Conservation (phyloP, 2,888 invertebrate genomes). For the Nudaria mundana region DNA sequence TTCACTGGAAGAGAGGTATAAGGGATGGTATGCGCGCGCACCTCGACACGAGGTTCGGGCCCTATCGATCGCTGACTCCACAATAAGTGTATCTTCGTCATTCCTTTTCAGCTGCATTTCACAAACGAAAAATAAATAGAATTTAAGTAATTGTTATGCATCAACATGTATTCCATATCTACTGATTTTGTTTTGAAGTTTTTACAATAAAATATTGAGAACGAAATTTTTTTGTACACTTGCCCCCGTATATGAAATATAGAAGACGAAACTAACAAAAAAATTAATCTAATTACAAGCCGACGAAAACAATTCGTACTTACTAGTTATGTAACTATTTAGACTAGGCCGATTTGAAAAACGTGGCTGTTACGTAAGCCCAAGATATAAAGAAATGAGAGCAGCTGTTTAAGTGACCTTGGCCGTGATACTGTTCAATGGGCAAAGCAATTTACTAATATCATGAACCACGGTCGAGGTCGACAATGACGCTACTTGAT, state of each 20-base stretch:
- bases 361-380: conserved; percentile 29
- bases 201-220: too few relatives aligned
- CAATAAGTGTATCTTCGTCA: conserved; percentile 40
- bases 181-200: too few relatives aligned
- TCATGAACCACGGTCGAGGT: conserved; percentile 66
- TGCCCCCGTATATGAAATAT: too few relatives aligned
- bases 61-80: conserved; percentile 62
- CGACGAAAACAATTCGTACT: too few relatives aligned
- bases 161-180: too few relatives aligned
- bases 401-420: conserved; percentile 66
- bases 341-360: conserved; percentile 8
- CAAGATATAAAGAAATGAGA: conserved; percentile 38
- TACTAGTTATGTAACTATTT: not conserved
- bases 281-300: too few relatives aligned
- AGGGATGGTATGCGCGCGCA: conserved; percentile 70
- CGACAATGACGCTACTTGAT: conserved; percentile 41
- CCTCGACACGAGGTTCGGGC: conserved; percentile 46
- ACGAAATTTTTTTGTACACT: too few relatives aligned
- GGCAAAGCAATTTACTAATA: conserved; percentile 68
- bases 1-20: conserved; percentile 64
- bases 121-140: not conserved
- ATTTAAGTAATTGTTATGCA: not conserved
- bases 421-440: conserved; percentile 68
- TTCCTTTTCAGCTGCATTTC: conserved; percentile 6
- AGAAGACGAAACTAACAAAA: too few relatives aligned